Percentiles rank a stretch among this genome's conserved stretches.
These are phyloP conservation scores for Nephila pilipes DNA, from an alignment of 1,140 invertebrate species.

Conservation along the genomic window DNA sequence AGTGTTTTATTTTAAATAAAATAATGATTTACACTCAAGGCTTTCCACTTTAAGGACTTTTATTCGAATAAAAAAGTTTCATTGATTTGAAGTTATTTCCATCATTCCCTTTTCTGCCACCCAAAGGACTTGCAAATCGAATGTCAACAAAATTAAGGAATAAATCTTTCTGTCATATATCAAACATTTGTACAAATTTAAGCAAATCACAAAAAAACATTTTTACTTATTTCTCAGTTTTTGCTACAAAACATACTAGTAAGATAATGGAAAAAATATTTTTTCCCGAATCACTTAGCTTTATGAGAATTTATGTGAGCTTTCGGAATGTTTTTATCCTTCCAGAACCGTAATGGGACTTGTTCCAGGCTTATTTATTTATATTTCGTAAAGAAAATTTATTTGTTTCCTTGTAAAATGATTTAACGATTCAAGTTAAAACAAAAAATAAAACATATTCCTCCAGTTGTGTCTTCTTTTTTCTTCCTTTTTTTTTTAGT, in stretches of 20 bases:
- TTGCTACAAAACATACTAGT: neutral
- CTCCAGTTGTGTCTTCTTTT: neutral
- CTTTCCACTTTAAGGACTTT: neutral
- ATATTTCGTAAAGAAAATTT: slow-evolving; percentile 28
- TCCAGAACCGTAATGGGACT: slow-evolving; percentile 18
- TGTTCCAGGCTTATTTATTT: slow-evolving; percentile 54
- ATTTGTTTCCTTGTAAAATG: slow-evolving; percentile 47
- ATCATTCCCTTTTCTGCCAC: neutral
- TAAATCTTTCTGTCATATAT: slow-evolving; percentile 8
- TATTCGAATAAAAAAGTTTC: neutral
- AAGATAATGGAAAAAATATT: neutral
- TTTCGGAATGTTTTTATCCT: slow-evolving; percentile 42
- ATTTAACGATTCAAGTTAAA: slow-evolving; percentile 31
- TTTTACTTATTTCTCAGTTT: neutral
- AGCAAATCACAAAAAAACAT: slow-evolving; percentile 13
- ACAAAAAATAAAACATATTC: neutral
- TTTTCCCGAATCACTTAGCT: slow-evolving; percentile 38
- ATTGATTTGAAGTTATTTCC: neutral
- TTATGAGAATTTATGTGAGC: slow-evolving; percentile 57
- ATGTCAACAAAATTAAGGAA: neutral
- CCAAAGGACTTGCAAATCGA: neutral
- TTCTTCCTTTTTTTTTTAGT: neutral
- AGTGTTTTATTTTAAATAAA: neutral
- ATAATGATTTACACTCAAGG: neutral
- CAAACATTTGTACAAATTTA: slow-evolving; percentile 26